Evolutionary conservation across 2,888 invertebrate genomes (phyloP).

Genomic region (Yponomeuta evonymella): DNA sequence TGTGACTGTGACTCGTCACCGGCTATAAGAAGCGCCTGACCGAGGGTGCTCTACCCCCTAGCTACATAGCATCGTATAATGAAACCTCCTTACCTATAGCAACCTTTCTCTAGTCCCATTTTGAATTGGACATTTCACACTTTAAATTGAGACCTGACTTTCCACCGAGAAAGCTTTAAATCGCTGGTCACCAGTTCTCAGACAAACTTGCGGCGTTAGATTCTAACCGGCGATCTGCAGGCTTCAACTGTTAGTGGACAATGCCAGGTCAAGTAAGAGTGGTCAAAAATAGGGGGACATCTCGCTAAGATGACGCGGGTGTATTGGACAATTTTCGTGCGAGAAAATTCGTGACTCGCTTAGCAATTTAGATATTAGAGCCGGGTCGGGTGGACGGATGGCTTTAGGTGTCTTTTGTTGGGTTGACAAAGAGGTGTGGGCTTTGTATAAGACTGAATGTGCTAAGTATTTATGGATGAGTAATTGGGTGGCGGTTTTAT

Average conservation of each 20-base stretch:
- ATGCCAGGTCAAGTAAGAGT: background rate
- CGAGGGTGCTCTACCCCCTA: conserved; percentile 45
- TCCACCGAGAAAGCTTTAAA: background rate
- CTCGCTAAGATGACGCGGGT: conserved; percentile 63
- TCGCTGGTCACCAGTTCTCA: background rate
- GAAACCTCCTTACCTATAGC: conserved; percentile 45
- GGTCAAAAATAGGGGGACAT: conserved; percentile 17
- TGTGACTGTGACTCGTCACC: conserved; percentile 30
- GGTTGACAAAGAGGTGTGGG: background rate
- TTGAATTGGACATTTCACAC: conserved; percentile 14
- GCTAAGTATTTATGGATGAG: too few species aligned
- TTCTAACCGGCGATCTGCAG: background rate
- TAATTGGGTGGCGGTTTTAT: too few species aligned
- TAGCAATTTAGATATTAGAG: conserved; percentile 48
- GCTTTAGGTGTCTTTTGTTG: conserved; percentile 3
- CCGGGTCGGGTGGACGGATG: background rate
- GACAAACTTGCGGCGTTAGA: background rate
- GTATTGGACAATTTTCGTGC: conserved; percentile 67
- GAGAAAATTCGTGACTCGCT: conserved; percentile 54
- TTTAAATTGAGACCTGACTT: background rate
- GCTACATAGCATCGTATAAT: conserved; percentile 50
- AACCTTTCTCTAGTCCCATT: conserved; percentile 26
- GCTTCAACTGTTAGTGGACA: background rate
- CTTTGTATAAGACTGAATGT: too few species aligned
- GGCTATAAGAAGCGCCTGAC: conserved; percentile 57